Percentiles rank a stretch among this genome's conserved stretches.
Conservation (phyloP, 2,797 vertebrate species). For the Enteromius treurensis region DNA sequence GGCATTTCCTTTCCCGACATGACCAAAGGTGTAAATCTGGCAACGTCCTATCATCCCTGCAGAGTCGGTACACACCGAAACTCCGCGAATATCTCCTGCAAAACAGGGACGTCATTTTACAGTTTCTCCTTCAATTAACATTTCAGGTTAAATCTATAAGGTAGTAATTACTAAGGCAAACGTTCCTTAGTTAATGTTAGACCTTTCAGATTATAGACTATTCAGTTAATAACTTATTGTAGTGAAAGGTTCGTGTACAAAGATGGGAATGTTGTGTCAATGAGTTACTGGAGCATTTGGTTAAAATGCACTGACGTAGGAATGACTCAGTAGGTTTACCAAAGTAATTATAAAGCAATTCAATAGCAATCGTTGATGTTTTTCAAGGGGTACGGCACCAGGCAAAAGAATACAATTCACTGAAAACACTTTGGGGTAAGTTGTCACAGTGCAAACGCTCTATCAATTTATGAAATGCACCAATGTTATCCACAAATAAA, state of each 20-base stretch:
- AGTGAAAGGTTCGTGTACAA: background rate
- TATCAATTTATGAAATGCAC: background rate
- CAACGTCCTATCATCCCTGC: conserved; percentile 55
- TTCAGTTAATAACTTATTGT: conserved; percentile 13
- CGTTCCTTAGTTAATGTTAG: background rate
- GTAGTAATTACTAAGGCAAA: background rate
- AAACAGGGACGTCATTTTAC: conserved; percentile 7
- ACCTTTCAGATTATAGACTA: background rate
- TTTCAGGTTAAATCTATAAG: background rate
- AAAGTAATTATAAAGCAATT: background rate
- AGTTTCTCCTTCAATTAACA: background rate
- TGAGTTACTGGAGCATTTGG: background rate
- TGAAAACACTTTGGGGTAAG: background rate
- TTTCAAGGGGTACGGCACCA: background rate
- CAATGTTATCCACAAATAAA: background rate
- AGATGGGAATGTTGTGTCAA: background rate
- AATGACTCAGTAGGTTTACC: background rate
- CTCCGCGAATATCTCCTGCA: conserved; percentile 52
- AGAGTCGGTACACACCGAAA: conserved; percentile 50
- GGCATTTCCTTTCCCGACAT: background rate
- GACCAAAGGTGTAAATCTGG: conserved; percentile 47
- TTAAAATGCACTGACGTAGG: background rate
- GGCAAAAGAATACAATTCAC: background rate
- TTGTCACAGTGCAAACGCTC: background rate
- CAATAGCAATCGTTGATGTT: background rate